Base-by-base conservation (phyloP, 2,797 vertebrate genomes). In the Oryzias dopingdopingensis region DNA sequence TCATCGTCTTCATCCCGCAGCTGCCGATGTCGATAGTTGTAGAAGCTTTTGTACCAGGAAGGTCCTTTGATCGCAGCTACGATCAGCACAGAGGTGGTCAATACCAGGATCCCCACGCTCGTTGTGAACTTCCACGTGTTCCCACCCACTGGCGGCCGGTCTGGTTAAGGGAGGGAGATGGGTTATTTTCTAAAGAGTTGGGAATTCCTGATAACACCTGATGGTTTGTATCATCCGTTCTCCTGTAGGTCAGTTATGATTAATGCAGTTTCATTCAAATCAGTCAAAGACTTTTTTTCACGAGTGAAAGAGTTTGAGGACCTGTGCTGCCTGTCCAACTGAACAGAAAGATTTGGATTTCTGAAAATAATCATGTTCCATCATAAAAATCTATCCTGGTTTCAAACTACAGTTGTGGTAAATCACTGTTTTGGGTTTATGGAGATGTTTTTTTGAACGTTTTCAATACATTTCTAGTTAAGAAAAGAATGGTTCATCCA, bases 101-200 rank as follows among this genome's bases (percentile, higher is more conserved):
- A 50, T 1, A 90, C 91, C 65, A 94, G 85, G 43, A 80, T 73
- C 7, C 88, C 63, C 4, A 96, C 93, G 16, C 93, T 92, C 0
- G 72, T 77, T 8, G 95, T 88, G 74, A 98, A 94, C 77, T 88
- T 90, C 96, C 96, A 98, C 0, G 88, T 91, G 92, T 94, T 95
- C 15, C 93, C 90, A n/a, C 60, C 12, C 20, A 41, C 55, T 3
- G 76, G 76, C 20, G 47, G 14, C 58, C 37, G 53, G 13, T 52
- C 82, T 85, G 14, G 40, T 59, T 10, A 2, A 3, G 16, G 18
- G 13, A 44, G 15, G 46, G 29, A 51, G 46, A 66, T 14, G 4
- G 20, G 18, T 47, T 22, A 47, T 20, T 20, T 48, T 16, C 16
- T 16, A 16, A 26, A 14, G 14, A 26, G 23, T 26, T 16, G 4